Conservation (phyloP, 2,113 vertebrate genomes). For the Hassar affinis region DNA sequence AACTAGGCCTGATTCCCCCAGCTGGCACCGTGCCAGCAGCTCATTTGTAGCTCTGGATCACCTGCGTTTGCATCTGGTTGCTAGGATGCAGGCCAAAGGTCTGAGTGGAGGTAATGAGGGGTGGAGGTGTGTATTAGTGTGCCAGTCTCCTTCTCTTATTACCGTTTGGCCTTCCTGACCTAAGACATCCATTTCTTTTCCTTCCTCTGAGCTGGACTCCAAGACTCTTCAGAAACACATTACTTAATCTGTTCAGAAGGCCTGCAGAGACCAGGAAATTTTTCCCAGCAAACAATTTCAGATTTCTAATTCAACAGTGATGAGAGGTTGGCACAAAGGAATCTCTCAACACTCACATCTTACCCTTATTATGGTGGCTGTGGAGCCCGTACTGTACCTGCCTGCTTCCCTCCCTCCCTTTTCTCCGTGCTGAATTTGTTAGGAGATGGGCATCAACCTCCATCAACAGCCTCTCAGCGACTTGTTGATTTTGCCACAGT, state of each 20-base stretch:
- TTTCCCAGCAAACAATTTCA: constrained; percentile 49
- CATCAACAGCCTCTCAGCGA: constrained; percentile 58
- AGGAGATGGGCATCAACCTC: constrained; percentile 67
- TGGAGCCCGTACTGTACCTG: constrained; percentile 40
- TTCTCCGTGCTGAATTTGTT: constrained; percentile 62
- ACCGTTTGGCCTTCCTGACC: constrained; percentile 15
- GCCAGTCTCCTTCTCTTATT: constrained; percentile 25
- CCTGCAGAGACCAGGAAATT: constrained; percentile 20
- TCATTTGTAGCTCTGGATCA: constrained; percentile 31
- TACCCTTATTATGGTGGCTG: constrained; percentile 19
- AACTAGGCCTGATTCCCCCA: constrained; percentile 10
- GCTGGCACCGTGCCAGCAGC: constrained; percentile 50
- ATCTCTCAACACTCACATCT: constrained; percentile 13
- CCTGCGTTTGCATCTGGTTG: constrained; percentile 62
- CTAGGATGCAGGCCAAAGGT: constrained; percentile 56
- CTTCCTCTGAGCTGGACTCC: constrained; percentile 8
- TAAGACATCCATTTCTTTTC: constrained; percentile 27
- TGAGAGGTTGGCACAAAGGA: constrained; percentile 25
- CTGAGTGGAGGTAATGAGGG: background rate
- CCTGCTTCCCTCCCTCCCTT: constrained; percentile 36
- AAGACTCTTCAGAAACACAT: background rate
- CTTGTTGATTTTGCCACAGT: constrained; percentile 69
- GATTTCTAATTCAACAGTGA: constrained; percentile 35
- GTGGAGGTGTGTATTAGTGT: constrained; percentile 48
- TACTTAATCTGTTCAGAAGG: background rate